A percentile compares a stretch with the other conserved stretches of the same genome.
phyloP scores from a whole-genome alignment of 2,888 invertebrate genomes.

The Amphipyra berbera region DNA sequence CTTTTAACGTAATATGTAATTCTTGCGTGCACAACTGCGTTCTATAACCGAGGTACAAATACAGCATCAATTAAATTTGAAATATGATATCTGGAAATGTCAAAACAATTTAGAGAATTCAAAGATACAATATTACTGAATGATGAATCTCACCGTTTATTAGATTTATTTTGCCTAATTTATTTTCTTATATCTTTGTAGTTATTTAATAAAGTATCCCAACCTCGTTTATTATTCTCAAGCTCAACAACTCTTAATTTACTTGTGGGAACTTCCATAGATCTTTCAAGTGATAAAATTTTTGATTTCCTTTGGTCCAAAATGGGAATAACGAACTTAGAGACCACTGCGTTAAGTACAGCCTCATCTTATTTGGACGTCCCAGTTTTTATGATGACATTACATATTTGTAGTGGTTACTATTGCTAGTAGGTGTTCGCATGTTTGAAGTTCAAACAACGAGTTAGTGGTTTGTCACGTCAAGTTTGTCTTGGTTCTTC shows the following conservation, averaged over 20 bases:
- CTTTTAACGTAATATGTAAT: conserved; percentile 26
- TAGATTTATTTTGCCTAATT: conserved; percentile 4
- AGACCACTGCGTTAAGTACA: conserved; percentile 46
- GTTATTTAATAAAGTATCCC: conserved; percentile 10
- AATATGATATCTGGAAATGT: conserved; percentile 4
- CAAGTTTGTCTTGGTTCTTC: conserved; percentile 77
- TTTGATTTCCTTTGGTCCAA: conserved; percentile 43
- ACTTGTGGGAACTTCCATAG: conserved; percentile 38
- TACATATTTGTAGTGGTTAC: conserved; percentile 62
- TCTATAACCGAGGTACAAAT: neutral
- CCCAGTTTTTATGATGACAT: conserved; percentile 68
- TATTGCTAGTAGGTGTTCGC: conserved; percentile 53
- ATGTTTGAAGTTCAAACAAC: conserved; percentile 75
- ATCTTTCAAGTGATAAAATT: conserved; percentile 32
- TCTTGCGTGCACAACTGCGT: conserved; percentile 8
- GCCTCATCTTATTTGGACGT: conserved; percentile 58
- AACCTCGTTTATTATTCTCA: conserved; percentile 32
- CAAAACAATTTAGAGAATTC: conserved; percentile 5
- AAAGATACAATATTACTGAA: neutral
- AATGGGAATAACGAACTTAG: conserved; percentile 53
- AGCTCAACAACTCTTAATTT: conserved; percentile 21
- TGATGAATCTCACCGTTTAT: conserved; percentile 8
- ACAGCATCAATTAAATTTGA: conserved; percentile 16
- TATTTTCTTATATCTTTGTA: neutral
- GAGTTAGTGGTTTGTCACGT: conserved; percentile 81